Evolutionary conservation across 1,140 invertebrate genomes (phyloP).

Genomic region (Chrysomallon squamiferum): DNA sequence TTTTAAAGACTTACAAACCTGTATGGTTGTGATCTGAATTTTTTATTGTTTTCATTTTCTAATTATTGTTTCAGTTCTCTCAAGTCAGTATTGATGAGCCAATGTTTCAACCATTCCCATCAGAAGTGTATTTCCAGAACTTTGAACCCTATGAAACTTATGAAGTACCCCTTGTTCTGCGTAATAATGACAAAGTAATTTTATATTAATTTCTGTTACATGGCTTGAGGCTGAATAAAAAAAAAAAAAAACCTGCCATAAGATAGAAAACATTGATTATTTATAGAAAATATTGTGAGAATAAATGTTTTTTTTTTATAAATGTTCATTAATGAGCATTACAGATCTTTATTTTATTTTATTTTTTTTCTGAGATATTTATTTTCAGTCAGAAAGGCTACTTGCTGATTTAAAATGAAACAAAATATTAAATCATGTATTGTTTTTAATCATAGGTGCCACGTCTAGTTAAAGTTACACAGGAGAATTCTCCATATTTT

Average conservation of each 20-base stretch:
- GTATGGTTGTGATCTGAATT: no score
- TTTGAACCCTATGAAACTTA: conserved; percentile 62
- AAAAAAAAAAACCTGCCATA: no score
- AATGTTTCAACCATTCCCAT: conserved; percentile 64
- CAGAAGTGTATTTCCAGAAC: conserved; percentile 63
- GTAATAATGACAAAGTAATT: conserved; percentile 64
- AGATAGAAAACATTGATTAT: no score
- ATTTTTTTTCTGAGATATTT: no score
- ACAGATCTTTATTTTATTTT: no score
- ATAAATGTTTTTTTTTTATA: not conserved
- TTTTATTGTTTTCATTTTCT: no score
- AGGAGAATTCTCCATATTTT: conserved; percentile 63
- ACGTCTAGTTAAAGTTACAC: conserved; percentile 62
- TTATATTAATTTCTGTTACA: not conserved
- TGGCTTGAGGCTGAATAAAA: no score
- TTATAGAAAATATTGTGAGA: not conserved
- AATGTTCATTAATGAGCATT: no score
- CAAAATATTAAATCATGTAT: no score
- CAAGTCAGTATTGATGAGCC: conserved; percentile 62
- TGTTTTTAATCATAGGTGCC: conserved; percentile 61
- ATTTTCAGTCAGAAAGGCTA: no score
- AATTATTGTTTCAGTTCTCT: conserved; percentile 54
- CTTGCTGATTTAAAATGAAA: no score
- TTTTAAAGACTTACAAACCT: no score
- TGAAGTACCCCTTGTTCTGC: conserved; percentile 60